These are phyloP conservation scores for Sander lucioperca DNA, from an alignment of 2,113 vertebrate genomes.

Conservation along the genomic window DNA sequence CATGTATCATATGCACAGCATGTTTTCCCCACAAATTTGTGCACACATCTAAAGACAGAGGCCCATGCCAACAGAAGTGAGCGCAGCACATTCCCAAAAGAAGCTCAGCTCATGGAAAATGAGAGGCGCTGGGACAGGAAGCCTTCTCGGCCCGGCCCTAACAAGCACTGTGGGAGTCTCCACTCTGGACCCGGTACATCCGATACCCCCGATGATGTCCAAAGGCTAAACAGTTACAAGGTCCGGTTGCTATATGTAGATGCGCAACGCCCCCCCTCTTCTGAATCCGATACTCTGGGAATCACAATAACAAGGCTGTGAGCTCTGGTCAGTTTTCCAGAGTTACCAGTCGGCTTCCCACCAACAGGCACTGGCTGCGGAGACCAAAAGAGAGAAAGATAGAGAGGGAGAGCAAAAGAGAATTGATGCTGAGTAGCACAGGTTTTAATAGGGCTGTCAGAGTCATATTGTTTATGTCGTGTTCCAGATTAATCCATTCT, in stretches of 20 bases:
- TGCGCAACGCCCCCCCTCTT: constrained; percentile 56
- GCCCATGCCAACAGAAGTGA: constrained; percentile 56
- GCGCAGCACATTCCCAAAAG: constrained; percentile 74
- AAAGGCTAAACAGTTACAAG: constrained; percentile 82
- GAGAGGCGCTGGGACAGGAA: constrained; percentile 78
- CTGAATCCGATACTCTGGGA: constrained; percentile 81
- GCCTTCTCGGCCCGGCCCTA: constrained; percentile 58
- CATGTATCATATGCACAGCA: constrained; percentile 70
- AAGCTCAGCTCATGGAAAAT: constrained; percentile 66
- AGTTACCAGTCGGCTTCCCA: constrained; percentile 56
- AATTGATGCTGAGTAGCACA: constrained; percentile 83
- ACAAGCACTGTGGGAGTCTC: constrained; percentile 79
- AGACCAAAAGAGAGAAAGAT: constrained; percentile 43
- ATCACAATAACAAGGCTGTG: constrained; percentile 74
- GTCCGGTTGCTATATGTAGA: constrained; percentile 83
- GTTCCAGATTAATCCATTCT: constrained; percentile 87
- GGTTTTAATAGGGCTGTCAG: constrained; percentile 86
- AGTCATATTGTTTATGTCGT: constrained; percentile 86
- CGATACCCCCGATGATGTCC: constrained; percentile 79
- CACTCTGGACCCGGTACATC: constrained; percentile 71
- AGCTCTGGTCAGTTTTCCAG: constrained; percentile 67
- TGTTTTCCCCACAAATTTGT: constrained; percentile 70
- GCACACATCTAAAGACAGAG: constrained; percentile 48
- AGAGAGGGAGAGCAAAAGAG: constrained; percentile 64
- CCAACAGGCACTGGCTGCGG: constrained; percentile 33